These are phyloP conservation scores for Leucoraja ocellata DNA, from an alignment of 2,797 vertebrate species.

Conservation along the genomic window DNA sequence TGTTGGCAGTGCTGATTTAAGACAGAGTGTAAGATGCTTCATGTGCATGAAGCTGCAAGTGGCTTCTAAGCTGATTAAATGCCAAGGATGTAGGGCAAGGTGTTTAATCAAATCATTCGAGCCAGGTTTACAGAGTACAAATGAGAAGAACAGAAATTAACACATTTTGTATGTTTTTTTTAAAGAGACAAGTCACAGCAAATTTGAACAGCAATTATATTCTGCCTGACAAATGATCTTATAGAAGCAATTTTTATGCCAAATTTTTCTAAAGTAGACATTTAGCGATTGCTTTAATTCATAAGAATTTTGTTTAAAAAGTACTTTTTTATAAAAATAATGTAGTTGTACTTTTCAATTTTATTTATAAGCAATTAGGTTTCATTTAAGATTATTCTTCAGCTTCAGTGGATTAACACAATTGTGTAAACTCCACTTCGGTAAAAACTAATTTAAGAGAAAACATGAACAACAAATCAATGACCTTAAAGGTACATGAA, in stretches of 20 bases:
- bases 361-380: background rate
- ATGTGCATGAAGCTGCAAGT: background rate
- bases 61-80: constrained; percentile 15
- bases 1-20: background rate
- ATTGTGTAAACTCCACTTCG: background rate
- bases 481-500: background rate
- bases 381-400: background rate
- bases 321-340: background rate
- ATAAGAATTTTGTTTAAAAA: background rate
- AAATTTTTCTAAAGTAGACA: background rate
- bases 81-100: background rate
- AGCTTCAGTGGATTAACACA: background rate
- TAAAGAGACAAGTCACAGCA: background rate
- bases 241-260: background rate
- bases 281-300: background rate
- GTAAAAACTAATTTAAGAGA: background rate
- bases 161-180: background rate
- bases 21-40: background rate
- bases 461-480: background rate
- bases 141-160: background rate
- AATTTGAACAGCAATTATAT: background rate
- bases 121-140: background rate
- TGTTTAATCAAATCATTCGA: constrained; percentile 15
- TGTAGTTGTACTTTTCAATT: background rate
- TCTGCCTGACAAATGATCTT: background rate